Base-by-base conservation (phyloP, 1,140 invertebrate species). In the Leptinotarsa texana region DNA sequence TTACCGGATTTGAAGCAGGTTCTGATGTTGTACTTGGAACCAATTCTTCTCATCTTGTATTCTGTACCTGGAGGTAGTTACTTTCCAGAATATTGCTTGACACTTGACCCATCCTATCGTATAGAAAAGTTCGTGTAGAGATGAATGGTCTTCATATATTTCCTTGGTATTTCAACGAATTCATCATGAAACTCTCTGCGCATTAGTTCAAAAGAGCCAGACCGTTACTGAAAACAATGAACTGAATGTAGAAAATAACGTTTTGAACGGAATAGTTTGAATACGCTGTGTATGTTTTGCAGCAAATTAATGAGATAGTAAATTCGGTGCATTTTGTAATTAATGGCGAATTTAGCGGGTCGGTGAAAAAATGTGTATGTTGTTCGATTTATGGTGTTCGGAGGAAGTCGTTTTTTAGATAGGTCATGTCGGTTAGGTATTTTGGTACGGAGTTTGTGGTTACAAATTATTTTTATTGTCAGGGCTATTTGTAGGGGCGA, bases 241-340 rank as follows among this genome's bases (percentile, higher is more conserved):
- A 42, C 33, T 8, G 76, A 72, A 74, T 61, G 71, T 69, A 73
- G 79, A 80, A 80, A 80, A 79, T 80, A 78, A 80, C 75, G 75
- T 72, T 75, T 77, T 68, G 74, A 75, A 75, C 70, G 63, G 77
- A 75, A 80, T 78, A 78, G 77, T 80, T 78, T 78, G 77, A 80
- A 78, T 76, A 78, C 76, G 74, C 71, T 48, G 72, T 62, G 68
- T 68, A 74, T 78, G 78, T 78, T 76, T 69, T 67, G 74, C 75
- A 69, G 72, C 76, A 78, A 80, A 80, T 80, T 80, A 80, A 76
- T 77, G 78, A 63, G 72, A 78, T 77, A 78, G 72, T 78, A 78
- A 80, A 80, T 80, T 80, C 42, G 71, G 61, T 73, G 51, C 61
- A 72, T 72, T 65, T 65, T 22, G 63, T 21, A 65, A 65, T 65